phyloP scores from a whole-genome alignment of 2,888 invertebrate species.

The Cyclophora albipunctata region DNA sequence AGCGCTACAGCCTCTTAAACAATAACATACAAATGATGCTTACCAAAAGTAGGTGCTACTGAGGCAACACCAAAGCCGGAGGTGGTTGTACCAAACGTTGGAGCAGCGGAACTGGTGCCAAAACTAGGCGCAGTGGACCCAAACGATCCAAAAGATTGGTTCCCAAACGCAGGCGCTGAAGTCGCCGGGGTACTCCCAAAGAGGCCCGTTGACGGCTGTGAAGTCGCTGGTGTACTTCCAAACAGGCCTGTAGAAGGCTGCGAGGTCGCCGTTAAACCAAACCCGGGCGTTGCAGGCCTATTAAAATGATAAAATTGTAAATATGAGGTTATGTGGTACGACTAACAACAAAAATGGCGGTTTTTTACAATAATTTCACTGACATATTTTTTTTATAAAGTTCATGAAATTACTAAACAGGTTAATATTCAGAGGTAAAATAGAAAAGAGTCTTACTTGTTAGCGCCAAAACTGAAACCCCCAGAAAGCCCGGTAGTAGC shows the following conservation, averaged over 20 bases:
- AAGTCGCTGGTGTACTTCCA: conserved; percentile 39
- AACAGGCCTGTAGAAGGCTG: conserved; percentile 54
- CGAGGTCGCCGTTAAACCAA: conserved; percentile 43
- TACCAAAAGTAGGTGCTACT: conserved; percentile 29
- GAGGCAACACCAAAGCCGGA: conserved; percentile 28
- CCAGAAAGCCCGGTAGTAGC: conserved; percentile 50
- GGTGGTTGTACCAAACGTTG: conserved; percentile 26
- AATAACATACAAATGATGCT: conserved; percentile 13
- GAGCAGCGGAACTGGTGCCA: conserved; percentile 26
- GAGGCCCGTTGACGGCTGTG: conserved; percentile 40
- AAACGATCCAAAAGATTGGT: conserved; percentile 29
- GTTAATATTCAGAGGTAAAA: no score
- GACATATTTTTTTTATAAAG: not conserved
- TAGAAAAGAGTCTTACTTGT: conserved; percentile 45
- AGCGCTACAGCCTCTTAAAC: not conserved
- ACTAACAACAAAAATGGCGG: conserved; percentile 1
- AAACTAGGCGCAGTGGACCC: conserved; percentile 29
- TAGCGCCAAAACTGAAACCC: conserved; percentile 66
- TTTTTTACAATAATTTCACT: not conserved
- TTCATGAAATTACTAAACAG: no score
- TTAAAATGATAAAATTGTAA: conserved; percentile 6
- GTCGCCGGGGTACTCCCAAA: conserved; percentile 45
- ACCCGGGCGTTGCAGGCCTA: conserved; percentile 55
- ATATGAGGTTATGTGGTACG: no score
- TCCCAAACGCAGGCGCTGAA: conserved; percentile 25